phyloP scores from a whole-genome alignment of 2,888 invertebrate species.

The Drosophila peninsularis region DNA sequence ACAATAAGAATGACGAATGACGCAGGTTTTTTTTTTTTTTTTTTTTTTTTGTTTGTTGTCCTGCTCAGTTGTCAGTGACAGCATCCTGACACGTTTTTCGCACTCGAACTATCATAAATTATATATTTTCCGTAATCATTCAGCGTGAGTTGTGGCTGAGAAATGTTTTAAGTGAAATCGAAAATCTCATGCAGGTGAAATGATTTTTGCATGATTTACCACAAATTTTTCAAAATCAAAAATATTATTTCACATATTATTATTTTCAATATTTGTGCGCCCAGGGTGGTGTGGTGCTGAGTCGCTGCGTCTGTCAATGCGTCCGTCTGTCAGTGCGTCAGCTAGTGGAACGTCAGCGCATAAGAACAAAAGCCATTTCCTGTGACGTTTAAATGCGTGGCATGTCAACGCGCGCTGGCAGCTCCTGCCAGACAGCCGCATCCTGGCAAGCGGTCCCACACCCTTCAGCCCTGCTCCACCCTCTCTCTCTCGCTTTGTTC shows the following conservation, averaged over 20 bases:
- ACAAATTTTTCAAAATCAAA: constrained; percentile 17
- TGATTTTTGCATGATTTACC: constrained; percentile 56
- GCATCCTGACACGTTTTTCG: constrained; percentile 48
- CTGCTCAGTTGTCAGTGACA: constrained; percentile 69
- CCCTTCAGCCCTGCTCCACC: not conserved
- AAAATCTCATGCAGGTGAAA: constrained; percentile 32
- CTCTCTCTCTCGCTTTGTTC: constrained; percentile 23
- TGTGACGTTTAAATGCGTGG: constrained; percentile 80
- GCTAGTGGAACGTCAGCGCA: constrained; percentile 38
- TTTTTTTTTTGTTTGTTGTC: not conserved
- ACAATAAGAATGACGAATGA: constrained; percentile 77
- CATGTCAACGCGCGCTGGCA: constrained; percentile 71
- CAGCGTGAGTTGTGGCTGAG: constrained; percentile 20
- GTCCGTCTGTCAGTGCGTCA: constrained; percentile 37
- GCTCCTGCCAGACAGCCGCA: constrained; percentile 74
- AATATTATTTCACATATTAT: constrained; percentile 13
- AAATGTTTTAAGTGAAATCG: not conserved
- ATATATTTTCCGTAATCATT: constrained; percentile 62
- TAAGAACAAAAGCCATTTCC: constrained; percentile 62
- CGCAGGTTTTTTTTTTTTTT: constrained; percentile 31
- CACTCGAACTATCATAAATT: constrained; percentile 70
- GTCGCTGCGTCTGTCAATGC: constrained; percentile 33
- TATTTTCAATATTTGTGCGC: constrained; percentile 28
- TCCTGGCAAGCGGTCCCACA: constrained; percentile 53
- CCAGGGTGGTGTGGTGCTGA: constrained; percentile 10